These are phyloP conservation scores for Anas bernieri DNA, from an alignment of 2,797 vertebrate species.

Conservation along the genomic window DNA sequence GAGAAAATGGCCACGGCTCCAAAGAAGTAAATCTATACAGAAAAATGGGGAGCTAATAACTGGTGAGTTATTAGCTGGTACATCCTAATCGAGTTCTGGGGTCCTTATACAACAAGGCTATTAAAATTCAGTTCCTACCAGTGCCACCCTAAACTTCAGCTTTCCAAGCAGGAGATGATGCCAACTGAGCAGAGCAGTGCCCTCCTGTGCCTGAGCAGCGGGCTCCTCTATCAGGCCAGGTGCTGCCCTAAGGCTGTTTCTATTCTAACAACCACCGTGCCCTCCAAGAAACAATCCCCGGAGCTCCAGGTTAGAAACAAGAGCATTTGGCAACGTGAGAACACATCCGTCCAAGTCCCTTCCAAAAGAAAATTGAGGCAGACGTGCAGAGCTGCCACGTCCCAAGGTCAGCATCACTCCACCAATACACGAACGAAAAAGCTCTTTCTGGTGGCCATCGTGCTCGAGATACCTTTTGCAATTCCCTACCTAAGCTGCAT, in stretches of 20 bases:
- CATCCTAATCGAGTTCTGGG: neutral
- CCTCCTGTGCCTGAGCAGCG: neutral
- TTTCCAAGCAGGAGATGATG: neutral
- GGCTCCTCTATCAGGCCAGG: neutral
- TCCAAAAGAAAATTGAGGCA: neutral
- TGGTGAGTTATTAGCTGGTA: no score
- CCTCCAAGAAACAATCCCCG: neutral
- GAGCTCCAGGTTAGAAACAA: neutral
- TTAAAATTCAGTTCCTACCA: neutral
- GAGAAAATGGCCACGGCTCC: neutral
- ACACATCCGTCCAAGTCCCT: accelerated
- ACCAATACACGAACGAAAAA: neutral
- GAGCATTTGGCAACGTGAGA: neutral
- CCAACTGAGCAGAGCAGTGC: neutral
- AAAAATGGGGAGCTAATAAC: neutral
- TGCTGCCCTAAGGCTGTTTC: neutral
- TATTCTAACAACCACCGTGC: neutral
- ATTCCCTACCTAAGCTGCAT: neutral
- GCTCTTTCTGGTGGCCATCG: neutral
- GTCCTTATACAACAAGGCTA: neutral
- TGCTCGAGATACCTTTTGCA: neutral
- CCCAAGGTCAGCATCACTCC: neutral
- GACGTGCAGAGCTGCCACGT: neutral
- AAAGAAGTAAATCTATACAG: neutral
- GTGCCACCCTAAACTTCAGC: neutral